Conservation (phyloP, 2,797 vertebrate genomes). For the Morus bassanus region DNA sequence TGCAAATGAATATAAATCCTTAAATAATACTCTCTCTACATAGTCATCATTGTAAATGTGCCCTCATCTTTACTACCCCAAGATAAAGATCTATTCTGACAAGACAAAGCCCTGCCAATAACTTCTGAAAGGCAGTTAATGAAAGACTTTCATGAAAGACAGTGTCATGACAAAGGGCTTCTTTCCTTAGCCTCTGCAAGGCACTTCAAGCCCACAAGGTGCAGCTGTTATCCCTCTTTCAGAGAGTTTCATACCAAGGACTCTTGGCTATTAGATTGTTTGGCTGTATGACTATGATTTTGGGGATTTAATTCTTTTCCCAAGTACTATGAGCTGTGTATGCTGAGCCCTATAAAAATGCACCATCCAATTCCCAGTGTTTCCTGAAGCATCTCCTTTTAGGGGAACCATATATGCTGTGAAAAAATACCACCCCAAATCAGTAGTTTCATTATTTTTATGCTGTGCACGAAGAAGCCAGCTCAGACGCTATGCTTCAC, state of each 20-base stretch:
- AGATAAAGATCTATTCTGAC: neutral
- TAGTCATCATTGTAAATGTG: neutral
- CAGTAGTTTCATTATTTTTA: neutral
- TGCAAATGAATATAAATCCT: constrained; percentile 1
- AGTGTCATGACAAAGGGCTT: neutral
- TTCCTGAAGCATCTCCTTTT: neutral
- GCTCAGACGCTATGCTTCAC: neutral
- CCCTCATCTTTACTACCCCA: neutral
- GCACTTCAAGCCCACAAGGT: constrained; percentile 4
- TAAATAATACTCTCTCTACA: neutral
- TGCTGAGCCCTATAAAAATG: rapidly evolving
- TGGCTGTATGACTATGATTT: neutral
- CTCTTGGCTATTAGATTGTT: neutral
- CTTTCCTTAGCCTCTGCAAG: neutral
- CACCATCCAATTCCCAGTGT: neutral
- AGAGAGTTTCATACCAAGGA: neutral
- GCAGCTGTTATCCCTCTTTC: constrained; percentile 9
- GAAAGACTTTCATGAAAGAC: neutral
- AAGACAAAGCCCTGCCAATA: neutral
- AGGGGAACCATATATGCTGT: neutral
- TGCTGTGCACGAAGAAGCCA: neutral
- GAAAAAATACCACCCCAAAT: neutral
- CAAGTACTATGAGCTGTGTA: rapidly evolving
- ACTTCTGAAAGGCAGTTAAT: constrained; percentile 1
- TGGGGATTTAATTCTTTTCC: neutral